phyloP scores from a whole-genome alignment of 2,113 vertebrate species.

The Chaenogobius annularis region DNA sequence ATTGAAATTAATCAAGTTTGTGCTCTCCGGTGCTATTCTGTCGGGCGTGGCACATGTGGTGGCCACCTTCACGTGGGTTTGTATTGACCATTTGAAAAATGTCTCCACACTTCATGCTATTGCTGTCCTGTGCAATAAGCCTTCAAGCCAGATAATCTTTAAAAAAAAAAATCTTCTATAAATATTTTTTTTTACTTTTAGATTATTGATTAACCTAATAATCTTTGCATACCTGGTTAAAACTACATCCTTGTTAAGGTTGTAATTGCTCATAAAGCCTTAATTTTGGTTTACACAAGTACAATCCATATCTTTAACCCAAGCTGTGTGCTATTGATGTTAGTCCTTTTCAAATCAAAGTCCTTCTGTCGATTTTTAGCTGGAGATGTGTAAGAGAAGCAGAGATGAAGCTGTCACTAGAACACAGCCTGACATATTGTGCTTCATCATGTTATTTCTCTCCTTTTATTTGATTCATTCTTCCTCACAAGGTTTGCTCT shows the following conservation, averaged over 20 bases:
- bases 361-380: conserved; percentile 19
- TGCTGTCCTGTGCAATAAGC: too few species aligned
- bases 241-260: background rate
- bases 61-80: too few species aligned
- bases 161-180: too few species aligned
- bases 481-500: conserved; percentile 14
- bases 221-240: background rate
- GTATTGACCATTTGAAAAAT: too few species aligned
- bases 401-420: conserved; percentile 6
- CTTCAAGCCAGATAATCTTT: too few species aligned
- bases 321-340: conserved; percentile 26
- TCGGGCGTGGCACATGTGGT: too few species aligned
- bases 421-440: background rate
- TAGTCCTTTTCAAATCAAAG: conserved; percentile 30
- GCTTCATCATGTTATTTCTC: conserved; percentile 11
- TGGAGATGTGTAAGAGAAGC: background rate
- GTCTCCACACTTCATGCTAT: too few species aligned
- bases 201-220: background rate
- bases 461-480: conserved; percentile 7
- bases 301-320: conserved; percentile 35
- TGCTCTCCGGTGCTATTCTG: too few species aligned
- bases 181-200: background rate
- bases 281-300: conserved; percentile 18
- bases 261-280: background rate
- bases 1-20: too few species aligned